Conservation (phyloP, 2,888 invertebrate species). For the Pandemis corylana region DNA sequence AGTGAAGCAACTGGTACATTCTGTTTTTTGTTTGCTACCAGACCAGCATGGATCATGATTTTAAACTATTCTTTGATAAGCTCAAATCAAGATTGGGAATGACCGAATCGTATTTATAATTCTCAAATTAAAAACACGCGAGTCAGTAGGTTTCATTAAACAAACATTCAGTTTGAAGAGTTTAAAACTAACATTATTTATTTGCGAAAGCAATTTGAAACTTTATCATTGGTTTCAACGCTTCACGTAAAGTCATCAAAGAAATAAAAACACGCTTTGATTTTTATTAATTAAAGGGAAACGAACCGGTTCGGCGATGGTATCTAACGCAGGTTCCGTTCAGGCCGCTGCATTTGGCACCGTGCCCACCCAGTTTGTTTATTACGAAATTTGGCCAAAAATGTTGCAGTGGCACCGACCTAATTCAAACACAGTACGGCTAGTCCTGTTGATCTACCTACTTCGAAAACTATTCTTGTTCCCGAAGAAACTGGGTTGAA, state of each 20-base stretch:
- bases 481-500: slow-evolving; percentile 36
- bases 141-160: not conserved
- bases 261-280: slow-evolving; percentile 31
- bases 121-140: too few species aligned
- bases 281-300: slow-evolving; percentile 21
- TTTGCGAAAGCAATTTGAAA: not conserved
- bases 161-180: not conserved
- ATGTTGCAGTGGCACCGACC: slow-evolving; percentile 77
- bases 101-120: too few species aligned
- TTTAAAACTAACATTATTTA: not conserved
- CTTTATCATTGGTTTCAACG: not conserved
- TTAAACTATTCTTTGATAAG: too few species aligned
- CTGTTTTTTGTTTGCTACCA: too few species aligned
- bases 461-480: not conserved
- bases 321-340: slow-evolving; percentile 40
- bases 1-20: too few species aligned
- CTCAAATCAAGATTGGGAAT: too few species aligned
- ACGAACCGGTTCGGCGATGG: slow-evolving; percentile 19
- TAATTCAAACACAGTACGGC: slow-evolving; percentile 58
- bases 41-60: too few species aligned
- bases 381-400: slow-evolving; percentile 82
- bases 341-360: slow-evolving; percentile 63
- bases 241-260: slow-evolving; percentile 20
- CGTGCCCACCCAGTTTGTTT: slow-evolving; percentile 73
- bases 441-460: slow-evolving; percentile 45